Percentiles rank a stretch among this genome's conserved stretches.
Conservation (phyloP, 2,888 invertebrate species). For the Patella pellucida region DNA sequence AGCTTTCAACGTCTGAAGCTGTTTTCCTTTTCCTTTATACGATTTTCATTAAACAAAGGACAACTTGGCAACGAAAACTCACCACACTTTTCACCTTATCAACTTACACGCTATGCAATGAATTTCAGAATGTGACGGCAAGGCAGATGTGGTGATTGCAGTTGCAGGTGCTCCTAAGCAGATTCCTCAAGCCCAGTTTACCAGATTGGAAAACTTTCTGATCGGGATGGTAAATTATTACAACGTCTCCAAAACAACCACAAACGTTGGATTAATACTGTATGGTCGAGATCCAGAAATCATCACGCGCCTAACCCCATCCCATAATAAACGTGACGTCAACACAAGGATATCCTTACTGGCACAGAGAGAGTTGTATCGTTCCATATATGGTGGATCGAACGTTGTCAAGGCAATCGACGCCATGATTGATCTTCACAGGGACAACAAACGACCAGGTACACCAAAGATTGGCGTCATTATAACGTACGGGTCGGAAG, state of each 20-base stretch:
- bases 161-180: neutral
- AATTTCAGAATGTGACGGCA: neutral
- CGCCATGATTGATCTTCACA: neutral
- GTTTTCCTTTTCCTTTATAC: too few relatives aligned
- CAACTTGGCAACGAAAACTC: too few relatives aligned
- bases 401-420: neutral
- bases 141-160: constrained; percentile 1
- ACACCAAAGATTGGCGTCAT: neutral
- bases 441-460: neutral
- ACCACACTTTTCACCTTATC: too few relatives aligned
- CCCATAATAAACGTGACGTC: neutral
- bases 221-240: constrained; percentile 4
- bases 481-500: neutral
- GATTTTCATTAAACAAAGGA: too few relatives aligned
- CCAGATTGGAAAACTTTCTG: neutral
- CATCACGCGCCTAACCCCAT: neutral
- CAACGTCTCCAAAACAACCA: neutral
- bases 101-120: too few relatives aligned
- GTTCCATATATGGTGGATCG: neutral
- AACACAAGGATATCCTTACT: neutral
- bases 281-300: neutral
- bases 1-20: too few relatives aligned
- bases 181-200: neutral
- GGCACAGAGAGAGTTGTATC: neutral
- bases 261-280: neutral